Base-by-base conservation (phyloP, 2,888 invertebrate species). In the Pristionchus japonicus region DNA sequence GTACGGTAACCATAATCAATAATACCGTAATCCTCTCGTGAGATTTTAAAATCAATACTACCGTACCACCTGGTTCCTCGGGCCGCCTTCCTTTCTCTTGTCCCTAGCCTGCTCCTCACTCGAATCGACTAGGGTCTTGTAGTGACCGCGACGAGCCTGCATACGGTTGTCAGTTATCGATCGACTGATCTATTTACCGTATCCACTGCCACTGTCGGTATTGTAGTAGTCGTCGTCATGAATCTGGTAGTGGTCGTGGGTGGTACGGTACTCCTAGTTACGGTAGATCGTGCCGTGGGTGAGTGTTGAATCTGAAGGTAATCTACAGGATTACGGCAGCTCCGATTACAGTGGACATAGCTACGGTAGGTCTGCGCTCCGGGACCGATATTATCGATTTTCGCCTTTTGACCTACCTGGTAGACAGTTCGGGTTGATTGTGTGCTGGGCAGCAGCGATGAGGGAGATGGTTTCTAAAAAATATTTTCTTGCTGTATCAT, bases 1-100 rank as follows among this genome's bases (percentile, higher is more conserved):
- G 23, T 77, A 80, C 80, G 2, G 80, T 80, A 80, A 17, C 49
- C 27, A n/a, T 47, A 0, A 15, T 7, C 7, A 20, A 3, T 7
- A n/a, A 57, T 57, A 52, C 52, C 52, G 52, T 52, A 52, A 3
- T 4, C 9, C 9, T 57, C 4, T 57, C 23, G 23, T 9, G 43
- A 43, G 43, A 43, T 43, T 11, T n/a, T 9, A 43, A 43, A 70
- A 20, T 67, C 31, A 67, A 31, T 67, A 40, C 49, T 52, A 83
- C 52, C 52, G 52, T 86, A 86, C 86, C 70, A 70, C 70, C 31
- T 86, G 86, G 20, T n/a, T 70, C 37, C 67, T 70, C 49, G 86
- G 86, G n/a, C 52, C 52, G 31, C 52, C 82, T 13, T 85, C 64
- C 64, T 64, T 64, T 11, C 61, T 34, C 85, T n/a, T 43, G n/a